phyloP scores from a whole-genome alignment of 2,113 vertebrate genomes.

The Gobio gobio region DNA sequence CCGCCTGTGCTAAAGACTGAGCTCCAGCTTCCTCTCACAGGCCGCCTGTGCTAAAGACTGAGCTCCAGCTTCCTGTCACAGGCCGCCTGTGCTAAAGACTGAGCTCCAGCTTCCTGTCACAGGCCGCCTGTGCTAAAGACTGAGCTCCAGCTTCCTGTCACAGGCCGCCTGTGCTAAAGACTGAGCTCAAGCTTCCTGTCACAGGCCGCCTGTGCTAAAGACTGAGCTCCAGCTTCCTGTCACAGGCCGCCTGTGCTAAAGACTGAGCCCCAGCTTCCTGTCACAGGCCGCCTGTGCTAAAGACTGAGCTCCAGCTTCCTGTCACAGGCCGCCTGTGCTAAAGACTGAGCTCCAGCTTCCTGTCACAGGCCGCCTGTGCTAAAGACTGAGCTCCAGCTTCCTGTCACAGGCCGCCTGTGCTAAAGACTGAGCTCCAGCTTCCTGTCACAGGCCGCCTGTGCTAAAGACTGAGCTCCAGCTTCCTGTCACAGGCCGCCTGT shows the following conservation, averaged over 20 bases:
- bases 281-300: not conserved
- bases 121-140: not conserved
- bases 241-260: not conserved
- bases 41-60: not conserved
- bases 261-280: too few relatives aligned
- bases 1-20: not conserved
- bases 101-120: too few relatives aligned
- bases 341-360: not conserved
- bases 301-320: too few relatives aligned
- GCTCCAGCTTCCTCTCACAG: too few relatives aligned
- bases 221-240: too few relatives aligned
- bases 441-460: too few relatives aligned
- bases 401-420: too few relatives aligned
- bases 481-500: too few relatives aligned
- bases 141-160: too few relatives aligned
- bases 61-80: too few relatives aligned
- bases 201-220: not conserved
- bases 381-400: not conserved
- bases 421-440: not conserved
- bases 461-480: not conserved
- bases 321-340: not conserved
- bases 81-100: not conserved
- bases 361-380: too few relatives aligned
- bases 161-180: not conserved
- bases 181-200: too few relatives aligned